Evolutionary conservation across 2,113 vertebrate species (phyloP).

Genomic region (Vombatus ursinus): DNA sequence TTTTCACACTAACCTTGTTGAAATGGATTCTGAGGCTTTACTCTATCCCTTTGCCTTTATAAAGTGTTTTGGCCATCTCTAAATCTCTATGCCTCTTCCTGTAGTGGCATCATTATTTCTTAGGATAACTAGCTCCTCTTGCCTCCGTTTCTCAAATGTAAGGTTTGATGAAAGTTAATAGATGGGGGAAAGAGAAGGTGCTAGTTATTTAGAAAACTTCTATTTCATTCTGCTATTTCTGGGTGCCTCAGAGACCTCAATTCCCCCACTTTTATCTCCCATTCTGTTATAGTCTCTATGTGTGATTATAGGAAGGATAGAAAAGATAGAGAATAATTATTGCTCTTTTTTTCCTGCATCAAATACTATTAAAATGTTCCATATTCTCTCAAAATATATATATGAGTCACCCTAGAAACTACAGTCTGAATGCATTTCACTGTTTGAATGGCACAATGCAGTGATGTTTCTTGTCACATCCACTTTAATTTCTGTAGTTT

Average conservation of each 20-base stretch:
- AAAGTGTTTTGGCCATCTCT: constrained; percentile 50
- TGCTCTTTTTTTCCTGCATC: constrained; percentile 44
- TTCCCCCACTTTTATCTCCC: constrained; percentile 1
- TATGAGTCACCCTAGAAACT: constrained; percentile 51
- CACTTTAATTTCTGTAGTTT: neutral
- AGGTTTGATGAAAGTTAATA: constrained; percentile 34
- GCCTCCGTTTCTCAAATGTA: constrained; percentile 65
- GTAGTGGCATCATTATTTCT: constrained; percentile 64
- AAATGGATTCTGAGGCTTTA: constrained; percentile 42
- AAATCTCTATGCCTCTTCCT: constrained; percentile 70
- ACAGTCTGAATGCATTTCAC: neutral
- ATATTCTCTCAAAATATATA: constrained; percentile 39
- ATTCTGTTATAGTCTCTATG: neutral
- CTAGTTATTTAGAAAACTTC: constrained; percentile 27
- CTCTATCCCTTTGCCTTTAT: constrained; percentile 53
- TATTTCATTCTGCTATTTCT: constrained; percentile 13
- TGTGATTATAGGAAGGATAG: constrained; percentile 22
- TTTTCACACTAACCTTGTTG: constrained; percentile 25
- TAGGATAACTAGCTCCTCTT: constrained; percentile 69
- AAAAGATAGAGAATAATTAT: neutral
- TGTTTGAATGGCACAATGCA: constrained; percentile 37
- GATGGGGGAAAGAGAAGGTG: neutral
- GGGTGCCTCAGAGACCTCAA: neutral
- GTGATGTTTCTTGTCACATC: neutral
- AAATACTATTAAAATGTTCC: constrained; percentile 50